phyloP scores from a whole-genome alignment of 2,888 invertebrate species.

The Clostera curtula region DNA sequence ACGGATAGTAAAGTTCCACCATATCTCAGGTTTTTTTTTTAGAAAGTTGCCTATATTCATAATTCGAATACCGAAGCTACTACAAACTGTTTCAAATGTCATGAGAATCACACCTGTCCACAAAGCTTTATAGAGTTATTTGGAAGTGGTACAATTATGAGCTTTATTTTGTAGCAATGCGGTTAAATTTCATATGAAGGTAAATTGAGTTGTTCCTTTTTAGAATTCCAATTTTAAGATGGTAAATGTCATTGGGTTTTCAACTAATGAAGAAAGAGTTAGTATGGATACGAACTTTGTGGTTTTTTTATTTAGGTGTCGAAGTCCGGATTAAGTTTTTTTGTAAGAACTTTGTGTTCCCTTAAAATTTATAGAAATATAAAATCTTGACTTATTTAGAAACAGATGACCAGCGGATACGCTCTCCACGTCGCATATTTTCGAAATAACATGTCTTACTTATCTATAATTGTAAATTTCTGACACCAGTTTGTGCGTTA shows the following conservation, averaged over 20 bases:
- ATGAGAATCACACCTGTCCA: slow-evolving; percentile 53
- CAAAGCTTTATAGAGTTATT: slow-evolving; percentile 18
- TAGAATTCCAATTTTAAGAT: slow-evolving; percentile 16
- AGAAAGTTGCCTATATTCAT: slow-evolving; percentile 41
- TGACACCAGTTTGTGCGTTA: no score
- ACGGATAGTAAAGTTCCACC: no score
- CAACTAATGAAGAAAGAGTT: slow-evolving; percentile 52
- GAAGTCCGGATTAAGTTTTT: no score
- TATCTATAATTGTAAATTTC: no score
- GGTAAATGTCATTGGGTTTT: slow-evolving; percentile 69
- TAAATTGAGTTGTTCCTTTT: slow-evolving; percentile 23
- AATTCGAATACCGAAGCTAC: slow-evolving; percentile 33
- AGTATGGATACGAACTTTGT: slow-evolving; percentile 23
- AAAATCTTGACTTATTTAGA: no score
- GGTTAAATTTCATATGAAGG: slow-evolving; percentile 2
- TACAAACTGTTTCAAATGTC: slow-evolving; percentile 61
- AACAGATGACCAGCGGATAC: no score
- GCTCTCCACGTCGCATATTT: no score
- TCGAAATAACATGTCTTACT: no score
- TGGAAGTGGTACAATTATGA: slow-evolving; percentile 9
- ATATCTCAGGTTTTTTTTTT: no score
- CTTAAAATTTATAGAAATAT: no score
- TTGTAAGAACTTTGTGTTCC: no score
- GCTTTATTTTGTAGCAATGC: rapidly evolving
- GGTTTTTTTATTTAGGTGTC: no score